Evolutionary conservation across 2,888 invertebrate genomes (phyloP), one percentile per base, ranked within the genome.

Genomic region (Fragum whitleyi): DNA sequence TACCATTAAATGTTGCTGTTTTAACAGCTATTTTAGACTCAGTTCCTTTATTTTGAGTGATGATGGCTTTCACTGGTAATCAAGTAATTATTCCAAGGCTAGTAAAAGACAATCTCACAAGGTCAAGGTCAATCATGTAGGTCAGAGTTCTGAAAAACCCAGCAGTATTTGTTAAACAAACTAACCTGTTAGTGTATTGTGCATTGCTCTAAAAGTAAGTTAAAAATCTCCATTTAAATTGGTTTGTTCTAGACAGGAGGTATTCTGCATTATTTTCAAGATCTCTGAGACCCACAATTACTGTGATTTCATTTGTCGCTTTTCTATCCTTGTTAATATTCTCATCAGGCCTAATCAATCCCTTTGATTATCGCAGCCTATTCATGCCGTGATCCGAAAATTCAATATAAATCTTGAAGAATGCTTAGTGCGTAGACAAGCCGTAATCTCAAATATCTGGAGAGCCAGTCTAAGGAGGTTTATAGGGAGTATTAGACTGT

Each of bases 341-440:
- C 65, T 23, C 65, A 65, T 65, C 65, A 65, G 65, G 65, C 65
- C 65, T 42, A 65, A 65, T 65, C 65, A 65, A 42, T 65, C 65
- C 65, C 11, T 65, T 39, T 23, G 65, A 65, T 65, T 65, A 65
- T 42, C 65, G 16, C 47, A 65, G 65, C 65, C 65, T 26, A 65
- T 65, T 65, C 65, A 65, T 42, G 7, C 21, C 65, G 36, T 42
- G 65, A 65, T 65, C 65, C 21, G 23, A 65, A 65, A 65, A 65
- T 65, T 65, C 65, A 65, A 65, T 65, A 65, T 65, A 65, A 65
- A 65, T 65, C 65, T 39, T 36, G n/a, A 42, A 42, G 42, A 23
- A 42, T 65, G 65, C 65, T 26, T 42, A 32, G 23, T 11, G 23
- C 42, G 39, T 21, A 57, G 65, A 21, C 36, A 39, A 65, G 36